A percentile compares a stretch with the other conserved stretches of the same genome.
Evolutionary conservation across 2,888 invertebrate genomes (phyloP).

Genomic region (Tetropium fuscum): DNA sequence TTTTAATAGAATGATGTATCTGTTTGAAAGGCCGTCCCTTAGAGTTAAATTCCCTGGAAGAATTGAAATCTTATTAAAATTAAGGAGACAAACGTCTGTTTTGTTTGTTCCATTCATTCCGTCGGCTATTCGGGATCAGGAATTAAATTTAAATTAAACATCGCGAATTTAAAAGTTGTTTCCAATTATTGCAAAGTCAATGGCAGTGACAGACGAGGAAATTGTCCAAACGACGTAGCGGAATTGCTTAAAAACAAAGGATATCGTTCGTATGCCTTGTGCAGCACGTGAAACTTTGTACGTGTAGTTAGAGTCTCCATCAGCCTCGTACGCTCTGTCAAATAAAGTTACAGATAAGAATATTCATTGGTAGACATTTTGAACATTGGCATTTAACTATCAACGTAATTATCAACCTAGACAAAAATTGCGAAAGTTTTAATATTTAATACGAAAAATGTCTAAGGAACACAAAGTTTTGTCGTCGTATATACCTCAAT

Average conservation of each 20-base stretch:
- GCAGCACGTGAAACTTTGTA: slow-evolving; percentile 24
- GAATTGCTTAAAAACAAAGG: slow-evolving; percentile 30
- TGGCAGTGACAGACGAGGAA: slow-evolving; percentile 62
- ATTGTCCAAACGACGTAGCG: slow-evolving; percentile 53
- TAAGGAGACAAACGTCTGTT: slow-evolving; percentile 41
- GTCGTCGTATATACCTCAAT: no score
- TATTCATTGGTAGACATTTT: no score
- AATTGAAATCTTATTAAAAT: slow-evolving; percentile 44
- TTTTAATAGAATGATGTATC: not conserved
- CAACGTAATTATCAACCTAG: no score
- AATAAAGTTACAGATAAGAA: no score
- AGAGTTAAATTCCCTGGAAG: slow-evolving; percentile 2
- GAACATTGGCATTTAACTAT: no score
- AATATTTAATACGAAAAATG: no score
- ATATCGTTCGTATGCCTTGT: slow-evolving; percentile 27
- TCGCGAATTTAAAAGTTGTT: slow-evolving; percentile 58
- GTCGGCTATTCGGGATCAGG: slow-evolving; percentile 47
- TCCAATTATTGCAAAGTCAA: slow-evolving; percentile 64
- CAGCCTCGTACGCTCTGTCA: no score
- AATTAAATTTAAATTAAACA: slow-evolving; percentile 63
- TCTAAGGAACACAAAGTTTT: no score
- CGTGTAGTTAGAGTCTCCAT: slow-evolving; percentile 13
- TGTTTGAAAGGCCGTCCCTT: not conserved
- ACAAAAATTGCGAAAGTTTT: no score
- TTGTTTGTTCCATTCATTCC: slow-evolving; percentile 38